These are phyloP conservation scores for Chloropsis cyanopogon DNA, from an alignment of 2,113 vertebrate species.

Conservation along the genomic window DNA sequence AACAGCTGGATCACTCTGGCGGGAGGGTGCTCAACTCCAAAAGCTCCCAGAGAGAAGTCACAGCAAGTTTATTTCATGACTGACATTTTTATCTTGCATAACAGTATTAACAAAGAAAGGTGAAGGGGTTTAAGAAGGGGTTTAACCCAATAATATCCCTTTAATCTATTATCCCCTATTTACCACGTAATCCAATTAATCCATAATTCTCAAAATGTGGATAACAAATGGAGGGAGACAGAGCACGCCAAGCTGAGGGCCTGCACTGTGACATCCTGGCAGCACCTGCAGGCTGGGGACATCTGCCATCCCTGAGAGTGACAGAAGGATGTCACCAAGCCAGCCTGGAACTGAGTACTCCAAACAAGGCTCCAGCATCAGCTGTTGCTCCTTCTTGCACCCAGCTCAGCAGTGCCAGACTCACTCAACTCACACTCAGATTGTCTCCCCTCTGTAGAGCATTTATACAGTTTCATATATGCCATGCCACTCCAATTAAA, in stretches of 20 bases:
- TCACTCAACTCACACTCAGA: background rate
- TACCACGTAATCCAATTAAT: slow-evolving; percentile 29
- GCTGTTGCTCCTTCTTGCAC: background rate
- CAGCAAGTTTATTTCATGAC: background rate
- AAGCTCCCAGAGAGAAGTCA: background rate
- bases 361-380: background rate
- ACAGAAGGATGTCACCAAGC: background rate
- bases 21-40: background rate
- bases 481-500: background rate
- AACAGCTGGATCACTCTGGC: background rate
- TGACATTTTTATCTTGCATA: slow-evolving; percentile 30
- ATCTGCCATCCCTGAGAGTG: background rate
- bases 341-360: background rate
- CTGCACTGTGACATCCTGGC: rapidly evolving
- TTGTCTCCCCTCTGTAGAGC: background rate
- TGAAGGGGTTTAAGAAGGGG: slow-evolving; percentile 30
- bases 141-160: slow-evolving; percentile 54
- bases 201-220: slow-evolving; percentile 10
- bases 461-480: background rate
- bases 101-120: slow-evolving; percentile 15
- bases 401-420: background rate
- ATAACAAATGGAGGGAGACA: background rate
- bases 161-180: slow-evolving; percentile 57
- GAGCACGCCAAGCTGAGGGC: background rate
- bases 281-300: background rate